Evolutionary conservation across 2,888 invertebrate species (phyloP), one percentile per base, ranked within the genome.

Genomic region (Meta bourneti): DNA sequence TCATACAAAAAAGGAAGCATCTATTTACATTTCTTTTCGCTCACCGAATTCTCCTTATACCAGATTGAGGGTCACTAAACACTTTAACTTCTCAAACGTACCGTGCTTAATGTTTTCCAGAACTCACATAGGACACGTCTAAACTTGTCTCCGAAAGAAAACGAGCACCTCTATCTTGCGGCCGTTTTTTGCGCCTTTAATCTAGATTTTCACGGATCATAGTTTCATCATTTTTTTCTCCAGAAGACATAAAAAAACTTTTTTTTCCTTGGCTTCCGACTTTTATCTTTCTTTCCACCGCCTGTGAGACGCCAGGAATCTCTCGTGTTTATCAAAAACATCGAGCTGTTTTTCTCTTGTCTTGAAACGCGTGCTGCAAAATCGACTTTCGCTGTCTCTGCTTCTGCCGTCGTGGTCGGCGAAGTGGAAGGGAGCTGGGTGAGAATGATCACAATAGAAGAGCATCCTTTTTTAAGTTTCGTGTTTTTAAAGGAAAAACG

Each of bases 181-280:
- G 11, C 61, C 16, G 61, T 61, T 61, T 61, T 61, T 61, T 61
- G 11, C 61, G 13, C 8, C 61, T 61, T 61, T 61, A 61, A 61
- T 61, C 61, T 61, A 61, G 61, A 61, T 61, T 61, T 61, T 61
- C 61, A 61, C 61, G 61, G 61, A 61, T 61, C 61, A 61, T 61
- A 9, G 61, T 61, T 61, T 61, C 61, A 9, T 61, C 61, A 61
- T 61, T 61, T 61, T n/a, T 61, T 61, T 61, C 61, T 61, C 61
- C 9, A 61, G 8, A 61, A 9, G 9, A 61, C 61, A 61, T 5
- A 61, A 6, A 61, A 61, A 61, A 61, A 61, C 61, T 5, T 9
- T 61, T 61, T 61, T 61, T 6, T 61, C 8, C 0, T 61, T 61
- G 1, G 61, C 16, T 9, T 61, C 9, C 16, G n/a, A n/a, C n/a